phyloP scores from a whole-genome alignment of 2,113 vertebrate genomes.

The Neodon shergylaensis region DNA sequence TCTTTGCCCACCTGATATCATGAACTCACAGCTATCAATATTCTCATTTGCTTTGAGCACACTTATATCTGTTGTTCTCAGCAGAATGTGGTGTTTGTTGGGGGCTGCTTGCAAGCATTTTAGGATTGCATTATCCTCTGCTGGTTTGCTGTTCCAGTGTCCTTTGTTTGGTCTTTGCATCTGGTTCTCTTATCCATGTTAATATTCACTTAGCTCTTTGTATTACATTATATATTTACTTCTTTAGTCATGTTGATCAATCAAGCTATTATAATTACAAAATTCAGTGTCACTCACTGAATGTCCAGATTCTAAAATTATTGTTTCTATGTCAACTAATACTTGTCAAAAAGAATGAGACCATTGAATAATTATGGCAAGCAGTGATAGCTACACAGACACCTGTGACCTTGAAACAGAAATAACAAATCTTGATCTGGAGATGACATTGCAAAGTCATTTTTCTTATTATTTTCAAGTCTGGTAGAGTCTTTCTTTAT shows the following conservation, averaged over 20 bases:
- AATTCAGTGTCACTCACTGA: not conserved
- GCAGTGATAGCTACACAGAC: not conserved
- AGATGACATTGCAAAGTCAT: not conserved
- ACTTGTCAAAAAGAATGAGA: not conserved
- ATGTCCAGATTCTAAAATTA: not conserved
- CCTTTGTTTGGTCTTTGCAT: not conserved
- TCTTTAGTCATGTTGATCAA: not conserved
- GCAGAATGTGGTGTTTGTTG: not conserved
- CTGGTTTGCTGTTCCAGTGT: not conserved
- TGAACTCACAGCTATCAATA: not conserved
- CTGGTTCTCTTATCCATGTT: not conserved
- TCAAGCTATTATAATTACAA: not conserved
- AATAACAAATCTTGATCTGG: not conserved
- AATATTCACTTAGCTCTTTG: not conserved
- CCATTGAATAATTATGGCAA: too few relatives aligned
- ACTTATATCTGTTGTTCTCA: not conserved
- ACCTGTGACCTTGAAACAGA: not conserved
- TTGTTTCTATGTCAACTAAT: not conserved
- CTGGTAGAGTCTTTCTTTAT: not conserved
- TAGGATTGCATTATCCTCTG: not conserved
- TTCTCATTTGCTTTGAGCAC: not conserved
- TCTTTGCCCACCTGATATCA: not conserved
- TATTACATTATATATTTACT: not conserved
- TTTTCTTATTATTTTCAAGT: not conserved
- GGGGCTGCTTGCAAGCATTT: not conserved